phyloP scores from a whole-genome alignment of 2,888 invertebrate species.

The Macaria notata region DNA sequence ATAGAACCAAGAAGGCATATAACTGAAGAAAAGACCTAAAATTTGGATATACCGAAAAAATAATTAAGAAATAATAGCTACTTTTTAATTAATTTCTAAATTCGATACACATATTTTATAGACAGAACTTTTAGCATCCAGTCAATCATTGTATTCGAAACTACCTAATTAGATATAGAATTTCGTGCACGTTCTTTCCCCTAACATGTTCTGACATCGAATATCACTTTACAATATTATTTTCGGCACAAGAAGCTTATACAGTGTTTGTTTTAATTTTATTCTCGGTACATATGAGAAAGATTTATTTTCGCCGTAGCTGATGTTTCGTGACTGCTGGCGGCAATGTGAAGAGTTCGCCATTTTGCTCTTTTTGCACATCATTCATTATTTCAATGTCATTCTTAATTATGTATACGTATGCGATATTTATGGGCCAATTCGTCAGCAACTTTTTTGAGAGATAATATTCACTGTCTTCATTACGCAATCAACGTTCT shows the following conservation, averaged over 20 bases:
- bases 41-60: too few relatives aligned
- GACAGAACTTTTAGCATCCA: too few relatives aligned
- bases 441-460: constrained; percentile 15
- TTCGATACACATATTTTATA: too few relatives aligned
- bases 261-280: constrained; percentile 22
- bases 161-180: neutral
- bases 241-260: constrained; percentile 16
- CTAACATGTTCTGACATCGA: constrained; percentile 9
- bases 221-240: constrained; percentile 22
- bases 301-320: constrained; percentile 51
- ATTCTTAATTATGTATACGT: constrained; percentile 47
- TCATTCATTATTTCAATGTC: constrained; percentile 57
- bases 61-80: too few relatives aligned
- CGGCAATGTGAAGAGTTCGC: constrained; percentile 41
- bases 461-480: constrained; percentile 6
- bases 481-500: constrained; percentile 16
- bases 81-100: too few relatives aligned
- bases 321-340: constrained; percentile 51
- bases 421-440: constrained; percentile 18
- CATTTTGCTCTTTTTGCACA: constrained; percentile 45
- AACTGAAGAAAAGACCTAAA: too few relatives aligned
- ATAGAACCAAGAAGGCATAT: too few relatives aligned
- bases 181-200: too few relatives aligned
- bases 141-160: too few relatives aligned
- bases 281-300: constrained; percentile 32